Conservation (phyloP, 2,888 invertebrate species). For the Dioctria rufipes region DNA sequence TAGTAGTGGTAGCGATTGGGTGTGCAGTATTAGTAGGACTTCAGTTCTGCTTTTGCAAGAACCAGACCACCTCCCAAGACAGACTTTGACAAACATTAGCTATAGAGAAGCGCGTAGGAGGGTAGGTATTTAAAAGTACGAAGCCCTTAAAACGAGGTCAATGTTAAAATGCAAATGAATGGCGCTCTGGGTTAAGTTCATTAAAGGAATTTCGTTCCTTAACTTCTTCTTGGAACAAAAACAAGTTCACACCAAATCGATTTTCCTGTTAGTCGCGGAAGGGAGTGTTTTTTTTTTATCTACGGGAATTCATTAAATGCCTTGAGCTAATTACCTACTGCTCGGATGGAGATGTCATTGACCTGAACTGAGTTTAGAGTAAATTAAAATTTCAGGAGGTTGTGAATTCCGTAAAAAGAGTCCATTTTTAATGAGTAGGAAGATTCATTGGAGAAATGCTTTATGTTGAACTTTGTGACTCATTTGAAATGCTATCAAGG, state of each 20-base stretch:
- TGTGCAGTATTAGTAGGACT: constrained; percentile 33
- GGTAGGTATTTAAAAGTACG: constrained; percentile 55
- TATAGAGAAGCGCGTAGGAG: constrained; percentile 19
- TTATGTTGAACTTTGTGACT: too few relatives aligned
- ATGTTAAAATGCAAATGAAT: constrained; percentile 59
- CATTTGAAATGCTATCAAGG: too few relatives aligned
- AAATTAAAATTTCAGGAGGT: too few relatives aligned
- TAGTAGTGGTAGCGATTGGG: constrained; percentile 51
- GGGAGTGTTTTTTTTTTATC: not conserved
- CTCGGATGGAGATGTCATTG: too few relatives aligned
- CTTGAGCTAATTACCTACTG: too few relatives aligned
- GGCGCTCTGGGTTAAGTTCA: constrained; percentile 55
- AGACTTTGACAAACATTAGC: constrained; percentile 49
- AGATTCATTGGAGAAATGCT: too few relatives aligned
- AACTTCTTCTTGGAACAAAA: constrained; percentile 45
- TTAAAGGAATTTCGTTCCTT: constrained; percentile 41
- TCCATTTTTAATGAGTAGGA: too few relatives aligned
- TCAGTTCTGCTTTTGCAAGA: not conserved
- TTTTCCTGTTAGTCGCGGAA: not conserved
- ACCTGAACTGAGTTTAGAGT: too few relatives aligned
- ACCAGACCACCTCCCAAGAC: constrained; percentile 7
- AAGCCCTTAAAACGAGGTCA: constrained; percentile 58
- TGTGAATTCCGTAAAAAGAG: too few relatives aligned
- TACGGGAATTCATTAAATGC: not conserved
- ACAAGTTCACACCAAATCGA: constrained; percentile 28